Conservation (phyloP, 2,888 invertebrate species). For the Epistrophe grossulariae region DNA sequence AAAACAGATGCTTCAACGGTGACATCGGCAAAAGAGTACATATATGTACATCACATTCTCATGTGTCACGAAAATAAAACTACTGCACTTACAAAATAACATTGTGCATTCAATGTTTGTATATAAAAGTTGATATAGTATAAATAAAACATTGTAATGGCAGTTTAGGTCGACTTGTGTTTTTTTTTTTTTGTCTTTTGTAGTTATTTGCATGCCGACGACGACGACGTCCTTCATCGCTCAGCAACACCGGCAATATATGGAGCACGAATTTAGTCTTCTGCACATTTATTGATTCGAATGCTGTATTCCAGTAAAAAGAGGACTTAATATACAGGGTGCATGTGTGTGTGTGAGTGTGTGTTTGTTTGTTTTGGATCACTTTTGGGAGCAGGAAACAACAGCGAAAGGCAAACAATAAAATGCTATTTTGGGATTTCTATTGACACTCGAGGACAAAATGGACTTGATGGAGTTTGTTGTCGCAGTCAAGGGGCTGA, state of each 20-base stretch:
- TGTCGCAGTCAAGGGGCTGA: conserved; percentile 5
- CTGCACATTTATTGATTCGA: not conserved
- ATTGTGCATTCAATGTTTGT: conserved; percentile 30
- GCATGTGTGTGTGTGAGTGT: not conserved
- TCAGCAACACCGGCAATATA: conserved; percentile 12
- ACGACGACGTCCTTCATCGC: conserved; percentile 55
- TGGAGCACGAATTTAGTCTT: conserved; percentile 33
- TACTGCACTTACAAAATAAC: conserved; percentile 25
- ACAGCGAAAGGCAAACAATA: conserved; percentile 54
- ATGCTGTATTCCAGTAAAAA: conserved; percentile 1
- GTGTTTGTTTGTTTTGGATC: conserved; percentile 3
- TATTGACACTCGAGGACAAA: conserved; percentile 44
- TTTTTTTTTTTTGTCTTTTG: not conserved
- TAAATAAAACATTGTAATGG: conserved; percentile 70
- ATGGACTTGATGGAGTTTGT: conserved; percentile 1
- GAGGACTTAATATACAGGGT: not conserved
- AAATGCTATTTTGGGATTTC: conserved; percentile 53
- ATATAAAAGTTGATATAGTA: conserved; percentile 42
- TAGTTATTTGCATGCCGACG: conserved; percentile 20
- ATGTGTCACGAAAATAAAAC: conserved; percentile 38
- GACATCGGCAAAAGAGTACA: conserved; percentile 22
- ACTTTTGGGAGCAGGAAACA: conserved; percentile 34
- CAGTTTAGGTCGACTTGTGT: conserved; percentile 62
- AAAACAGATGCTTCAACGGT: conserved; percentile 17
- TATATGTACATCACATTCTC: conserved; percentile 14